Evolutionary conservation across 1,140 invertebrate genomes (phyloP).

Genomic region (Hydropsyche tenuis): DNA sequence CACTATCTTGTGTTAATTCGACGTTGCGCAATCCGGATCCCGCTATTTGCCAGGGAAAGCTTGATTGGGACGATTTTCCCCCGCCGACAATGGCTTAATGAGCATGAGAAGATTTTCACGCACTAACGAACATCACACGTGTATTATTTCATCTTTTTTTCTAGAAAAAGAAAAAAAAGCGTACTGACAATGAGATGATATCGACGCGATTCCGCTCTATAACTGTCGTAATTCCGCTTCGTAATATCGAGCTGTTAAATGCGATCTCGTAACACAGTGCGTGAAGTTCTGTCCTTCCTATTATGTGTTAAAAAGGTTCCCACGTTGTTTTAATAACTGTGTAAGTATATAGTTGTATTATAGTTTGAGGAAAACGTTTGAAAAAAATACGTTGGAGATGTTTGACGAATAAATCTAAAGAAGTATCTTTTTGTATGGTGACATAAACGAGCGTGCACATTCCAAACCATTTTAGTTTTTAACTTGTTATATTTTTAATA

Average conservation of each 20-base stretch:
- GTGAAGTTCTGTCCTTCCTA: too few relatives aligned
- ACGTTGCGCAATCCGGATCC: neutral
- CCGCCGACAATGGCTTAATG: neutral
- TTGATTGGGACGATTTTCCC: constrained; percentile 10
- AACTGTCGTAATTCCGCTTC: constrained; percentile 7
- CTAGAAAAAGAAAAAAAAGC: too few relatives aligned
- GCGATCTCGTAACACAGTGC: too few relatives aligned
- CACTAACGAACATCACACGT: constrained; percentile 1
- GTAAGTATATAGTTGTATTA: neutral
- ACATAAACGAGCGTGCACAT: too few relatives aligned
- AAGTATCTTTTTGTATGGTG: too few relatives aligned
- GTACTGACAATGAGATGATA: too few relatives aligned
- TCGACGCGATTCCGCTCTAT: constrained; percentile 7
- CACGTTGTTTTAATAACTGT: neutral
- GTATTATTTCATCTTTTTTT: too few relatives aligned
- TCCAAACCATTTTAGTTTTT: too few relatives aligned
- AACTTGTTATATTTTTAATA: too few relatives aligned
- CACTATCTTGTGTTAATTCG: neutral
- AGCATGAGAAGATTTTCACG: constrained; percentile 21
- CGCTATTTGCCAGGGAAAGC: neutral
- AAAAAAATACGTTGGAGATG: too few relatives aligned
- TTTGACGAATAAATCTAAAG: too few relatives aligned
- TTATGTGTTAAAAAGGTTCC: neutral
- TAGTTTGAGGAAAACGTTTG: too few relatives aligned
- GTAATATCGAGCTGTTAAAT: neutral